These are phyloP conservation scores for Labroides dimidiatus DNA, from an alignment of 2,797 vertebrate genomes.

Conservation along the genomic window DNA sequence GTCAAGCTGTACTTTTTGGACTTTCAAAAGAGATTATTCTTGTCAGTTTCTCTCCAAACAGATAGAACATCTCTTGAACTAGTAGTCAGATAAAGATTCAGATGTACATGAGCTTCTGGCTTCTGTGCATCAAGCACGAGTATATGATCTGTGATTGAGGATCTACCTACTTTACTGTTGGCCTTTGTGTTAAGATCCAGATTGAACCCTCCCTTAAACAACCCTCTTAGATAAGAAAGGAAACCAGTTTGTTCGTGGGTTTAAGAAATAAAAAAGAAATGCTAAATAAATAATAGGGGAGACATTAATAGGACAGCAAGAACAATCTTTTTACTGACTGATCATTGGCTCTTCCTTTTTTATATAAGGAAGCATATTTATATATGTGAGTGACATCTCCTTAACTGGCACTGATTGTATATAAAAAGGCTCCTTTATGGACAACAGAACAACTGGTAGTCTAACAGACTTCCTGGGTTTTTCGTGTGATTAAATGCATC, in stretches of 20 bases:
- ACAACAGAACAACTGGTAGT: conserved; percentile 13
- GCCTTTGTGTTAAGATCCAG: conserved; percentile 36
- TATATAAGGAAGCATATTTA: no score
- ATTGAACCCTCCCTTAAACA: conserved; percentile 55
- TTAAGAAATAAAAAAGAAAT: conserved; percentile 24
- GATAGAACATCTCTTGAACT: no score
- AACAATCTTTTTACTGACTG: neutral
- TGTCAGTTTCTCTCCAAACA: no score
- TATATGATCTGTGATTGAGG: no score
- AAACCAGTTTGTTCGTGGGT: conserved; percentile 14
- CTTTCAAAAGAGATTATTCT: no score
- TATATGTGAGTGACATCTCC: neutral
- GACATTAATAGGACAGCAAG: conserved; percentile 19
- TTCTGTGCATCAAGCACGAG: no score
- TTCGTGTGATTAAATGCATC: conserved; percentile 36
- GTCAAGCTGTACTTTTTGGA: no score
- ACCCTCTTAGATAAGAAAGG: conserved; percentile 41
- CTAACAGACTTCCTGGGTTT: conserved; percentile 17
- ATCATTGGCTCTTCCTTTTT: conserved; percentile 5
- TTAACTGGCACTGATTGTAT: neutral
- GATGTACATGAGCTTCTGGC: no score
- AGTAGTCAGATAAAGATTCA: no score
- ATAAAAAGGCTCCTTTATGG: conserved; percentile 24
- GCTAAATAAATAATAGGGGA: no score
- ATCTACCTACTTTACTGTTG: neutral